A percentile compares a stretch with the other conserved stretches of the same genome.
These are phyloP conservation scores for Amphipyra berbera DNA, from an alignment of 2,888 invertebrate species.

Conservation along the genomic window DNA sequence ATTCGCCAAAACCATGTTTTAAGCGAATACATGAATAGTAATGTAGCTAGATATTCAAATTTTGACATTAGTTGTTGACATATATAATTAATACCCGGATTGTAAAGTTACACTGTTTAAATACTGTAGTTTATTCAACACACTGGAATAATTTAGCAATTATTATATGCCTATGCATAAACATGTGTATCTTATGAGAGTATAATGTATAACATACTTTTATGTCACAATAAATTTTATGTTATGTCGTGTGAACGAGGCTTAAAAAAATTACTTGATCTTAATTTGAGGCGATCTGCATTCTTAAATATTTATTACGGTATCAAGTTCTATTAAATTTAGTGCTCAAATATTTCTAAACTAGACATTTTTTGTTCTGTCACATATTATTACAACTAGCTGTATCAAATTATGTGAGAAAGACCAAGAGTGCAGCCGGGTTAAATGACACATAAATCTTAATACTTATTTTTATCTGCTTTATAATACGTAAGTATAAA, in stretches of 20 bases:
- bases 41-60: constrained; percentile 52
- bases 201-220: constrained; percentile 35
- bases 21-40: constrained; percentile 57
- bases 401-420: constrained; percentile 13
- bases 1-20: constrained; percentile 60
- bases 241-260: constrained; percentile 41
- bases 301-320: constrained; percentile 25
- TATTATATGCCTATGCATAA: constrained; percentile 36
- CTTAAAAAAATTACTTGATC: constrained; percentile 28
- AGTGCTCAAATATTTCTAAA: constrained; percentile 3
- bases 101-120: constrained; percentile 30
- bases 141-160: constrained; percentile 45
- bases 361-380: neutral
- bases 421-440: neutral
- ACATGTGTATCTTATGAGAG: constrained; percentile 32
- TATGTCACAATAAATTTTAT: constrained; percentile 44
- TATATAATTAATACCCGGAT: constrained; percentile 45
- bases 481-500: constrained; percentile 16
- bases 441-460: neutral
- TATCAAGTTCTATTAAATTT: constrained; percentile 18
- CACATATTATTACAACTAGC: neutral
- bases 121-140: constrained; percentile 32
- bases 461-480: neutral
- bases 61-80: constrained; percentile 60
- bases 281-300: constrained; percentile 40